phyloP scores from a whole-genome alignment of 2,797 vertebrate species.

The Cynopterus sphinx region DNA sequence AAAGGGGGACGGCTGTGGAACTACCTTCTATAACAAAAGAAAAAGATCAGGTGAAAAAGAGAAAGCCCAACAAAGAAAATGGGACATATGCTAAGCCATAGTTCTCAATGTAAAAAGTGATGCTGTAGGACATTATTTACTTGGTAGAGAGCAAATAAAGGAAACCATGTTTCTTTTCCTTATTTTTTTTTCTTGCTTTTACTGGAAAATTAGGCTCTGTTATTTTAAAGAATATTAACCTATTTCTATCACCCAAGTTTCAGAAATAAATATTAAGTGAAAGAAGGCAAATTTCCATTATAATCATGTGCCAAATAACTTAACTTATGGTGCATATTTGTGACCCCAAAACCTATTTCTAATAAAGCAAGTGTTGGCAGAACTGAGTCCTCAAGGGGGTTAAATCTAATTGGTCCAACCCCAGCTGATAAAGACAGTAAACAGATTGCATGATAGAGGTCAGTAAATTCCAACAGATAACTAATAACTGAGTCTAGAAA shows the following conservation, averaged over 20 bases:
- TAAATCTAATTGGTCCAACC: neutral
- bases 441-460: conserved; percentile 26
- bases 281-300: conserved; percentile 20
- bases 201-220: neutral
- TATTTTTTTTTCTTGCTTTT: conserved; percentile 3
- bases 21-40: neutral
- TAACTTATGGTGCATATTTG: neutral
- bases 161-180: neutral
- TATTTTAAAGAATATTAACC: neutral
- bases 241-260: conserved; percentile 20
- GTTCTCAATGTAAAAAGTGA: neutral
- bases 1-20: neutral
- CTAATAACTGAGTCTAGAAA: conserved; percentile 71
- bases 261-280: neutral
- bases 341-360: conserved; percentile 40
- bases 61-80: neutral
- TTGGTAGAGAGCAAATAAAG: neutral
- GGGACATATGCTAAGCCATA: neutral
- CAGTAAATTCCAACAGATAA: conserved; percentile 62
- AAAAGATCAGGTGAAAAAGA: neutral
- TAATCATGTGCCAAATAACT: neutral
- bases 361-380: conserved; percentile 40
- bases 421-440: conserved; percentile 15
- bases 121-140: neutral
- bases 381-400: neutral